Evolutionary conservation across 2,888 invertebrate species (phyloP).

Genomic region (Philereme transversata): DNA sequence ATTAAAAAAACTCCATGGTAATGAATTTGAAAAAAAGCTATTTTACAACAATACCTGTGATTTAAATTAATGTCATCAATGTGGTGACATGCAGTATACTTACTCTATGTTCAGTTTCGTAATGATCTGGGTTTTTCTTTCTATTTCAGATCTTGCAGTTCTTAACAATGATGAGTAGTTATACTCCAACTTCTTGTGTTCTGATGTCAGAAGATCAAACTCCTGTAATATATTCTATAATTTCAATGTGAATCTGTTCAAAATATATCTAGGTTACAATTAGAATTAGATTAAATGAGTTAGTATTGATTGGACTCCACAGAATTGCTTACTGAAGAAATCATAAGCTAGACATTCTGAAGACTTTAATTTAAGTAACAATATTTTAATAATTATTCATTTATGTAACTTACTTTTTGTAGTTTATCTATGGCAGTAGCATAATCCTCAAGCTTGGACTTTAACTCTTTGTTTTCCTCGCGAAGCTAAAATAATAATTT

Average conservation of each 20-base stretch:
- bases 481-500: slow-evolving; percentile 56
- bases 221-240: slow-evolving; percentile 79
- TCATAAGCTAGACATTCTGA: too few relatives aligned
- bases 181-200: slow-evolving; percentile 61
- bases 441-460: slow-evolving; percentile 61
- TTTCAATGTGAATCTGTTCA: slow-evolving; percentile 73
- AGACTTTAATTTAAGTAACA: too few relatives aligned
- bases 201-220: slow-evolving; percentile 62
- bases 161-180: slow-evolving; percentile 73
- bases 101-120: slow-evolving; percentile 68
- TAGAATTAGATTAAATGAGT: too few relatives aligned
- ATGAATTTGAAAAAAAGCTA: too few relatives aligned
- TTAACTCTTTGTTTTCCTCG: slow-evolving; percentile 65
- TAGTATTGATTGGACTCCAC: too few relatives aligned
- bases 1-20: too few relatives aligned
- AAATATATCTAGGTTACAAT: not conserved
- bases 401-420: slow-evolving; percentile 65
- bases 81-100: slow-evolving; percentile 42
- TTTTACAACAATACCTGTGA: too few relatives aligned
- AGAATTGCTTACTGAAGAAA: too few relatives aligned
- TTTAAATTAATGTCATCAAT: too few relatives aligned
- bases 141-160: slow-evolving; percentile 71
- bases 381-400: not conserved
- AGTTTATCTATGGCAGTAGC: slow-evolving; percentile 54
- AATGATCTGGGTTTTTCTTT: slow-evolving; percentile 69